Percentiles rank a stretch among this genome's conserved stretches.
phyloP scores from a whole-genome alignment of 2,888 invertebrate species.

The Tetrapedia diversipes region DNA sequence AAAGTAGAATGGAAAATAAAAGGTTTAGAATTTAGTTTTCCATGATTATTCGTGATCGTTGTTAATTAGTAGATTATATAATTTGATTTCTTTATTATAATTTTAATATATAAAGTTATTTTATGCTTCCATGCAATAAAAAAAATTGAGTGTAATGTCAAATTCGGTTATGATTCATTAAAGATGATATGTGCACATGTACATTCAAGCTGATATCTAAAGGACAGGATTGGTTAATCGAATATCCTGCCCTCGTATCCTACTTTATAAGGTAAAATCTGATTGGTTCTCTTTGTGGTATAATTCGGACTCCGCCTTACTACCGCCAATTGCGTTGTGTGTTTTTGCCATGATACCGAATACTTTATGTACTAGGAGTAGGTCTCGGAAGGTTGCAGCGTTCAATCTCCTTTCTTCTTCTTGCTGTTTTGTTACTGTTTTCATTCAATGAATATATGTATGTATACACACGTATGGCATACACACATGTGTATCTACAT shows the following conservation, averaged over 20 bases:
- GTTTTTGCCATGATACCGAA: slow-evolving; percentile 78
- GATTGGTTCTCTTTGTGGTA: slow-evolving; percentile 81
- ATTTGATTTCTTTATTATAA: slow-evolving; percentile 20
- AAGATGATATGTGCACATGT: slow-evolving; percentile 45
- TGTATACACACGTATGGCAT: not conserved
- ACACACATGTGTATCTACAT: not conserved
- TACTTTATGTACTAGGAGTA: slow-evolving; percentile 70
- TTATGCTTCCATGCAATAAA: slow-evolving; percentile 19
- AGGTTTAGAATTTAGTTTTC: not conserved
- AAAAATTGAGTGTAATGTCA: slow-evolving; percentile 38
- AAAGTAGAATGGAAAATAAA: not conserved
- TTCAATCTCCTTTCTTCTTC: slow-evolving; percentile 48
- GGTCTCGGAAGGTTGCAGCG: slow-evolving; percentile 62
- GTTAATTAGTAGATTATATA: slow-evolving; percentile 9
- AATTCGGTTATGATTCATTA: slow-evolving; percentile 41
- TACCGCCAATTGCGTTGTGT: slow-evolving; percentile 80
- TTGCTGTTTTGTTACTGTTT: slow-evolving; percentile 39
- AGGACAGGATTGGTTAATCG: slow-evolving; percentile 82
- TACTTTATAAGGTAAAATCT: slow-evolving; percentile 81
- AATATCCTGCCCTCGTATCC: slow-evolving; percentile 81
- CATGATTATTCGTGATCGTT: not conserved
- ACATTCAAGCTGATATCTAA: slow-evolving; percentile 73
- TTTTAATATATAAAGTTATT: not conserved
- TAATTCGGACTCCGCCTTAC: slow-evolving; percentile 81
- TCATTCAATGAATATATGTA: slow-evolving; percentile 45